These are phyloP conservation scores for Iselma pallidipennis DNA, from an alignment of 2,888 invertebrate genomes.

Conservation along the genomic window DNA sequence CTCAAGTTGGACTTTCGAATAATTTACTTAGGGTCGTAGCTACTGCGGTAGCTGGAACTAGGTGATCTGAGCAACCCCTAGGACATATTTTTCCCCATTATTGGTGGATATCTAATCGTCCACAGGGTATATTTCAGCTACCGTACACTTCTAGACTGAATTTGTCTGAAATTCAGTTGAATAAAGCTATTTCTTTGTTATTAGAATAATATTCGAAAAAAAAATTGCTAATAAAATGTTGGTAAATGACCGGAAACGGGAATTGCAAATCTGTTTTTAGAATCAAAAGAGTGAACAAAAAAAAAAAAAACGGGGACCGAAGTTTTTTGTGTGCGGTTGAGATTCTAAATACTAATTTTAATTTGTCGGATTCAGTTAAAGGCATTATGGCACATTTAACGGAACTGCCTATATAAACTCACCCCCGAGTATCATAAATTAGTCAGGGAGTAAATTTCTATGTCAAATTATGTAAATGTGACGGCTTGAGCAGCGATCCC, in stretches of 20 bases:
- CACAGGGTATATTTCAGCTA: too few relatives aligned
- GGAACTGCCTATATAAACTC: constrained; percentile 50
- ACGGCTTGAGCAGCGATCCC: constrained; percentile 44
- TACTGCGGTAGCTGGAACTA: too few relatives aligned
- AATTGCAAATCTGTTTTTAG: constrained; percentile 22
- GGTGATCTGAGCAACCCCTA: too few relatives aligned
- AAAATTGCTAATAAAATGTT: too few relatives aligned
- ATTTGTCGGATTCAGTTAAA: constrained; percentile 46
- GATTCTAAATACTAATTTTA: constrained; percentile 43
- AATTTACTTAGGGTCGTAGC: too few relatives aligned
- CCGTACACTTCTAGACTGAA: too few relatives aligned
- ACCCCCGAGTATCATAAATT: constrained; percentile 54
- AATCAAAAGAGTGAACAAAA: background rate
- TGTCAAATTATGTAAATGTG: constrained; percentile 56
- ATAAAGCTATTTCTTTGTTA: too few relatives aligned
- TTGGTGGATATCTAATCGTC: too few relatives aligned
- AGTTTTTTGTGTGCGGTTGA: constrained; percentile 19
- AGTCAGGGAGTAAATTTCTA: constrained; percentile 56
- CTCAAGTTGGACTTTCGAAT: too few relatives aligned
- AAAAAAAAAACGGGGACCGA: background rate
- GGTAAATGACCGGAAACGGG: constrained; percentile 23
- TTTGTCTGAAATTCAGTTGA: too few relatives aligned
- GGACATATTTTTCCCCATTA: too few relatives aligned
- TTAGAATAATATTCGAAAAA: too few relatives aligned
- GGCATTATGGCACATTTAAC: constrained; percentile 52